These are phyloP conservation scores for Neocrepidodera transversa DNA, from an alignment of 2,888 invertebrate genomes.

Conservation along the genomic window DNA sequence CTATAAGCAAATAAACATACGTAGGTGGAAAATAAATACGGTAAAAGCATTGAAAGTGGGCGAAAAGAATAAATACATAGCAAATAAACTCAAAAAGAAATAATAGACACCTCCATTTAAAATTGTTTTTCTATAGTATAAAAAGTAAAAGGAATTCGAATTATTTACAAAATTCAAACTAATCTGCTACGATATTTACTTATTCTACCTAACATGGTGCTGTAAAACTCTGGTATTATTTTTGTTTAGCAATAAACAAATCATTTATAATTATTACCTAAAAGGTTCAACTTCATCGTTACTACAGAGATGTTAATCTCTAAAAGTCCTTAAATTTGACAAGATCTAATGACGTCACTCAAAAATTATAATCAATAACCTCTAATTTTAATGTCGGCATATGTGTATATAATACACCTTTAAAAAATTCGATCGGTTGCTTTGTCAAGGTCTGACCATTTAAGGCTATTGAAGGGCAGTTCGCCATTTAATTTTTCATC, in stretches of 20 bases:
- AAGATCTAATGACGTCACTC: constrained; percentile 25
- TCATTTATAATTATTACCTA: not conserved
- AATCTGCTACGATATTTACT: no score
- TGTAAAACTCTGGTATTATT: no score
- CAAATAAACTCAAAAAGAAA: not conserved
- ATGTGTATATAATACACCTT: no score
- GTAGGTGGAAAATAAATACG: not conserved
- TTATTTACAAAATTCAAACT: no score
- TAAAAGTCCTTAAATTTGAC: constrained; percentile 6
- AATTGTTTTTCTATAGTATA: no score
- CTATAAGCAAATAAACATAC: not conserved
- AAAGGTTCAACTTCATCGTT: not conserved
- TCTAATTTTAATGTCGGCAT: constrained; percentile 1
- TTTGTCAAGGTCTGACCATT: constrained; percentile 42
- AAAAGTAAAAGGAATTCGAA: no score
- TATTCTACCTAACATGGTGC: no score
- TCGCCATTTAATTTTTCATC: not conserved
- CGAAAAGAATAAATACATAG: not conserved
- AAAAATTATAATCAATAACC: constrained; percentile 1
- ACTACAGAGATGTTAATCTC: constrained; percentile 2
- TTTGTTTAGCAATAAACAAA: no score
- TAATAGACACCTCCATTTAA: not conserved
- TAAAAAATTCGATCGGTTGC: constrained; percentile 18
- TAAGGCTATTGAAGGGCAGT: constrained; percentile 37
- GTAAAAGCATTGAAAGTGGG: not conserved